Evolutionary conservation across 2,797 vertebrate species (phyloP).

Genomic region (Rhinichthys osculus): DNA sequence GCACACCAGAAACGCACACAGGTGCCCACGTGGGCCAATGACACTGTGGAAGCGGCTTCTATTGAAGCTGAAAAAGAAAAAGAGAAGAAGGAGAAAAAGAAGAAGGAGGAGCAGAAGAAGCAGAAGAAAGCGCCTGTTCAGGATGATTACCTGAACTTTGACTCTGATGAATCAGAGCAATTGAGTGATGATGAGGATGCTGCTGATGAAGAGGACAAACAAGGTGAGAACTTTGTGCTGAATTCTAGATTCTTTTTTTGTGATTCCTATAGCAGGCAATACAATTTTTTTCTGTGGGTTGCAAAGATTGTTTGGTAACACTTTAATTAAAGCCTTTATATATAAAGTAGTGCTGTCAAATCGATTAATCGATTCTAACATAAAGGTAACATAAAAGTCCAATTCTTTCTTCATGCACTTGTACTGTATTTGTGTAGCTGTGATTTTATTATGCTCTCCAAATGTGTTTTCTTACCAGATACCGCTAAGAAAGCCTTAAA

Average conservation of each 20-base stretch:
- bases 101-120: conserved; percentile 63
- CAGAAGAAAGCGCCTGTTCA: conserved; percentile 63
- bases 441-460: not conserved
- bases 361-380: too few species aligned
- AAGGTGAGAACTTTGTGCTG: conserved; percentile 62
- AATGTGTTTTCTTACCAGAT: conserved; percentile 61
- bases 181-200: conserved; percentile 70
- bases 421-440: not conserved
- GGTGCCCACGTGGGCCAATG: conserved; percentile 90
- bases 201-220: conserved; percentile 41
- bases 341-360: too few species aligned
- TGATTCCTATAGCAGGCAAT: not conserved
- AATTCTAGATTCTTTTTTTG: not conserved
- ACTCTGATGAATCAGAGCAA: conserved; percentile 85
- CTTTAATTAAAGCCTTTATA: too few species aligned
- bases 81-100: conserved; percentile 54
- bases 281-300: not conserved
- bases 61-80: conserved; percentile 52
- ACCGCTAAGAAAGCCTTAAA: conserved; percentile 73
- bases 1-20: conserved; percentile 90
- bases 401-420: not conserved
- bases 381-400: not conserved
- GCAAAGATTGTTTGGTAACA: not conserved
- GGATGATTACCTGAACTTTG: conserved; percentile 96
- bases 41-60: conserved; percentile 69